phyloP scores from a whole-genome alignment of 2,888 invertebrate genomes.

The Augiades crinisus region DNA sequence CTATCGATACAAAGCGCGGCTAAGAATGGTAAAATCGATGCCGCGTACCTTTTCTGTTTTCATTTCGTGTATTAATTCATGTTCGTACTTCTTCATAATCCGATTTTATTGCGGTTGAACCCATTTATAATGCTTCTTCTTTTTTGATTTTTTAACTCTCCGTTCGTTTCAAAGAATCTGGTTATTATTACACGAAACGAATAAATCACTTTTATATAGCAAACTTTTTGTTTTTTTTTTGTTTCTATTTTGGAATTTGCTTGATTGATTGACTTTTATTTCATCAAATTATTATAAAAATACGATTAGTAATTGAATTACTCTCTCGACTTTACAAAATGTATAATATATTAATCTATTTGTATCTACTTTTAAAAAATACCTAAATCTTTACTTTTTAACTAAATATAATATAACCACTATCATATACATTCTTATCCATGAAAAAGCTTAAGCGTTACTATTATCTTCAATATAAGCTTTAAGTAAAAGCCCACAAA shows the following conservation, averaged over 20 bases:
- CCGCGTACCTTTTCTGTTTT: slow-evolving; percentile 8
- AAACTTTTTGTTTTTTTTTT: too few species aligned
- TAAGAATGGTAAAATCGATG: slow-evolving; percentile 7
- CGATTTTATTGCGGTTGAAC: neutral
- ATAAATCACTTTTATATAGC: neutral
- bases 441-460: neutral
- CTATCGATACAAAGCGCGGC: slow-evolving; percentile 10
- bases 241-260: too few species aligned
- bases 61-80: slow-evolving; percentile 5
- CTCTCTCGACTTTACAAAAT: too few species aligned
- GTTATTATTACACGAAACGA: neutral
- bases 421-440: too few species aligned
- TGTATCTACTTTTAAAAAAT: too few species aligned
- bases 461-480: too few species aligned
- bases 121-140: neutral
- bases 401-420: too few species aligned
- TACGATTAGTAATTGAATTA: too few species aligned
- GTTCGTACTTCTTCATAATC: slow-evolving; percentile 11
- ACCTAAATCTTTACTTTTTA: too few species aligned
- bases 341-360: too few species aligned
- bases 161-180: neutral
- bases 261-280: too few species aligned
- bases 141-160: neutral
- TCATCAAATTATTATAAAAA: too few species aligned
- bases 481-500: neutral